Base-by-base conservation (phyloP, 2,113 vertebrate species). In the Cebidichthys violaceus region DNA sequence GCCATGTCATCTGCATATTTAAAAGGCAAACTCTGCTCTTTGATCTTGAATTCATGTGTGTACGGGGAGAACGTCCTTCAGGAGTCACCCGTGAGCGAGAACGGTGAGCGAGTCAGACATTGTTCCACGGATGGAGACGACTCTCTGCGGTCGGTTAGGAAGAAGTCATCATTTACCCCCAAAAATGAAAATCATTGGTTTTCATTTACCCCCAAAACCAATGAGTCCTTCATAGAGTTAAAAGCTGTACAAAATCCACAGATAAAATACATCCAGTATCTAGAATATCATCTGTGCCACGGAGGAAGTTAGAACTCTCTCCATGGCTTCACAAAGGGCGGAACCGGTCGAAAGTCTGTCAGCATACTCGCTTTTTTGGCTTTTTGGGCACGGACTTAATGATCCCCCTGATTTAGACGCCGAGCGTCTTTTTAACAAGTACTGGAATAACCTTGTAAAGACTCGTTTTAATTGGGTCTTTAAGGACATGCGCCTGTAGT, bases 401-500 rank as follows among this genome's bases (percentile, higher is more conserved):
- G 62, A 66, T 31, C 57, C 47, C n/a, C n/a, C 33, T 57, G 35
- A 41, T 67, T 55, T 41, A 66, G 50, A 27, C 64, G 18, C 52
- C 33, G 20, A 57, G 64, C 1, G 1, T 45, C 35, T 65, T 18
- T 75, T 54, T 39, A 75, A 43, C 24, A 75, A 75, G 43, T 37
- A 55, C 29, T 68, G 20, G 39, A 69, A 68, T 59, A 18, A 59
- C 64, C 20, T 45, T 57, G 47, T 59, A 68, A 57, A 67, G 37
- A 33, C 35, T 77, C 37, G 2, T 24, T 67, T 57, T 77, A 77
- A 45, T 45, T 57, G 52, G 37, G 37, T 65, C 65, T 77, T 35
- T 60, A 77, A 77, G 65, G 65, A 69, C 64, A 55, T 43, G 35
- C 22, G 50, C 65, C 65, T 60, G n/a, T 8, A 33, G 75, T 45